Evolutionary conservation across 2,797 vertebrate genomes (phyloP).

Genomic region (Coccyzus lansbergi): DNA sequence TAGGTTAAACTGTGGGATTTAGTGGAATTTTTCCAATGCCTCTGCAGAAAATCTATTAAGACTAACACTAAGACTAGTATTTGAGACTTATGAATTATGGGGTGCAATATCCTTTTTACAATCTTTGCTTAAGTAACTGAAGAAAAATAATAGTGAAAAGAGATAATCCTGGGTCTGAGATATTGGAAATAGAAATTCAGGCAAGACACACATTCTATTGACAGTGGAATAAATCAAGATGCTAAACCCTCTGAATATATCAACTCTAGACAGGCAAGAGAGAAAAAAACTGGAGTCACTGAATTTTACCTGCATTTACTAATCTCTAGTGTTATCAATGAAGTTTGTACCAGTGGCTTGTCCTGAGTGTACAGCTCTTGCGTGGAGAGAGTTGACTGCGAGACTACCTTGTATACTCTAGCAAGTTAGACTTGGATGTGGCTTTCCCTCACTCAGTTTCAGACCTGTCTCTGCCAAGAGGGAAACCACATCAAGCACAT

Average conservation of each 20-base stretch:
- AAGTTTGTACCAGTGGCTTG: background rate
- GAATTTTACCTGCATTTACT: background rate
- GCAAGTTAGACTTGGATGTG: background rate
- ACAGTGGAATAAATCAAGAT: background rate
- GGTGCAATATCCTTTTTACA: background rate
- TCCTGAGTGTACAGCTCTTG: fast-evolving
- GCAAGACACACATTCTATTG: background rate
- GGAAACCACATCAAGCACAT: background rate
- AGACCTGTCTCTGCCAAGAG: background rate
- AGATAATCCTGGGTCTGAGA: background rate
- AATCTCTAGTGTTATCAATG: background rate
- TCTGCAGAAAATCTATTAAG: background rate
- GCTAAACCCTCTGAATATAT: background rate
- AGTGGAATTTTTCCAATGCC: background rate
- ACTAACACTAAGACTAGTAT: background rate
- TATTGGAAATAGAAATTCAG: background rate
- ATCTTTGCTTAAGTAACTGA: background rate
- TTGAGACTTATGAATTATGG: background rate
- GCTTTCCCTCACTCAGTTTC: background rate
- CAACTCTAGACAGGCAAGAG: background rate
- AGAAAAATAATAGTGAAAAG: background rate
- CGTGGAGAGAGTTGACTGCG: background rate
- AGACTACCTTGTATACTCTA: fast-evolving
- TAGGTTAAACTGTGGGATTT: background rate
- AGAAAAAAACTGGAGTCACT: background rate